Percentiles rank a stretch among this genome's conserved stretches.
These are phyloP conservation scores for Ophonus ardosiacus DNA, from an alignment of 2,888 invertebrate species.

Conservation along the genomic window DNA sequence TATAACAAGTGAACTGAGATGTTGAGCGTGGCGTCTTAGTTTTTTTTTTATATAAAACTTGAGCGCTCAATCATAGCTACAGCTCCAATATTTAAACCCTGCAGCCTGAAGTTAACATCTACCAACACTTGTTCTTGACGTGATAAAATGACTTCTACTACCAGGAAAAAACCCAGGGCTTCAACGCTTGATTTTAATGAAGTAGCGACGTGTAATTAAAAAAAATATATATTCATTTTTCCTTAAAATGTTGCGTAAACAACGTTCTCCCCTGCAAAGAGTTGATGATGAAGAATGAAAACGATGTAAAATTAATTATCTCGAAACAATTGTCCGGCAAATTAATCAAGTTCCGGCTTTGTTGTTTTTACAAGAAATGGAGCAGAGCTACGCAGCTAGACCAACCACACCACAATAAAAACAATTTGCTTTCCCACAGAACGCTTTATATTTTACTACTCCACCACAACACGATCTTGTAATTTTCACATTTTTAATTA, in stretches of 20 bases:
- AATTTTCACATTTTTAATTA: slow-evolving; percentile 26
- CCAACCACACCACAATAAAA: slow-evolving; percentile 17
- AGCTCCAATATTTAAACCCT: slow-evolving; percentile 38
- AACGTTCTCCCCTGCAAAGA: slow-evolving; percentile 39
- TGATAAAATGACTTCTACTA: slow-evolving; percentile 42
- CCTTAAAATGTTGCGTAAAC: slow-evolving; percentile 60
- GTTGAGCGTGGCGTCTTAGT: not conserved
- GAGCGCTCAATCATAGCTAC: slow-evolving; percentile 32
- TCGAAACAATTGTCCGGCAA: slow-evolving; percentile 55
- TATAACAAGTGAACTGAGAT: not conserved
- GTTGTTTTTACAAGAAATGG: slow-evolving; percentile 18
- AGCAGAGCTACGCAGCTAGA: slow-evolving; percentile 1
- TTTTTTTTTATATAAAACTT: slow-evolving; percentile 37
- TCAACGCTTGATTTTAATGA: slow-evolving; percentile 56
- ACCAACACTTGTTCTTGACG: slow-evolving; percentile 46
- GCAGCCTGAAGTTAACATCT: slow-evolving; percentile 34
- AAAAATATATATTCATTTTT: slow-evolving; percentile 50
- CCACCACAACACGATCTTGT: slow-evolving; percentile 9
- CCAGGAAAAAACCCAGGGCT: slow-evolving; percentile 16
- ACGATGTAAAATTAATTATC: slow-evolving; percentile 62
- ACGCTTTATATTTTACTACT: slow-evolving; percentile 15
- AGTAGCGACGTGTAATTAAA: slow-evolving; percentile 59
- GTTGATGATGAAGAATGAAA: slow-evolving; percentile 57
- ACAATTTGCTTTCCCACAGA: slow-evolving; percentile 36
- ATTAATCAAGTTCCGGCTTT: slow-evolving; percentile 44